Evolutionary conservation across 92 coral and sea anemone genomes (phyloP).

Genomic region (Anthopleura xanthogrammica): DNA sequence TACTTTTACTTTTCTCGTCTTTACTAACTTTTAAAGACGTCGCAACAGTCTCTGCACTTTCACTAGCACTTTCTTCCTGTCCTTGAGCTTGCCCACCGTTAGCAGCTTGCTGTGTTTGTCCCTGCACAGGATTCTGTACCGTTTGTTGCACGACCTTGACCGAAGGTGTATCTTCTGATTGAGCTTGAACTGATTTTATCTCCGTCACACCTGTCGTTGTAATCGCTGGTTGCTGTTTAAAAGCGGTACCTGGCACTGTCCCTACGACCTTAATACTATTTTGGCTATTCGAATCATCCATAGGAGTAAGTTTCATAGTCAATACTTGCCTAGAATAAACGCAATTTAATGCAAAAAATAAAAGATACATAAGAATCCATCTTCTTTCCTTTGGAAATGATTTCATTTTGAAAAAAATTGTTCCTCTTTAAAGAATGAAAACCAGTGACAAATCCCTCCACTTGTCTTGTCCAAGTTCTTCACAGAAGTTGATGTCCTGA

Average conservation of each 20-base stretch:
- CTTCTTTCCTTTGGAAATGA: not conserved
- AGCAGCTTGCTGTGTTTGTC: slow-evolving; percentile 2
- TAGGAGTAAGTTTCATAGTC: slow-evolving; percentile 2
- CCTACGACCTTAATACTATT: slow-evolving; percentile 16
- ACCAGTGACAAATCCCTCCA: not conserved
- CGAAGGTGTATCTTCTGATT: not conserved
- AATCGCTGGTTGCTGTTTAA: slow-evolving; percentile 7
- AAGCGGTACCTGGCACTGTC: slow-evolving; percentile 18
- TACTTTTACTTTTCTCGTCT: not conserved
- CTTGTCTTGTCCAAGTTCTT: not conserved
- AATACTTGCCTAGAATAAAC: slow-evolving; percentile 23
- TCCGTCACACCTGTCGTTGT: slow-evolving; percentile 21
- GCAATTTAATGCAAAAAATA: slow-evolving; percentile 4
- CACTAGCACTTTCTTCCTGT: not conserved
- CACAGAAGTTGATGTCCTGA: not conserved
- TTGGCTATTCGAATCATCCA: not conserved
- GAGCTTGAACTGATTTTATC: not conserved
- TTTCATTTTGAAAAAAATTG: slow-evolving; percentile 7
- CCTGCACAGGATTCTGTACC: not conserved
- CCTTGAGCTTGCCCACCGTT: not conserved
- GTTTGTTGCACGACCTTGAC: slow-evolving; percentile 13
- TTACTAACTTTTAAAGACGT: not conserved
- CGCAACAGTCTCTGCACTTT: not conserved
- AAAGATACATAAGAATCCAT: not conserved
- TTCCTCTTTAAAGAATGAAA: not conserved